Evolutionary conservation across 2,113 vertebrate species (phyloP), one percentile per base, ranked within the genome.

Genomic region (Mionectes macconnelli): DNA sequence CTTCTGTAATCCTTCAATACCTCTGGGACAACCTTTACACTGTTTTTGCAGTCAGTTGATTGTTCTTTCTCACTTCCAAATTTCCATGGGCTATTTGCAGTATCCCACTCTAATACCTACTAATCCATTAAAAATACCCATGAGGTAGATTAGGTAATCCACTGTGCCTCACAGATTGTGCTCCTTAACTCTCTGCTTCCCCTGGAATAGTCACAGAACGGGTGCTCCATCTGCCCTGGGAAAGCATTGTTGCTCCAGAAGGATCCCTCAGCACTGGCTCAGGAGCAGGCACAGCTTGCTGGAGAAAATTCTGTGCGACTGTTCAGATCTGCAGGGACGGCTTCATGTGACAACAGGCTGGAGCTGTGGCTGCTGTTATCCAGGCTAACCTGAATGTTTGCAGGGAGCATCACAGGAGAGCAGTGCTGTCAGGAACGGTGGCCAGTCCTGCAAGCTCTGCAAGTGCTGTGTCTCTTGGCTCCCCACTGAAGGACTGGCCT

Each of bases 71-170:
- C 77, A 56, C 84, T 92, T 93, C 63, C 84, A 93, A 92, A 94
- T 95, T 97, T 96, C 91, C 89, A 87, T 80, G 94, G 96, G 95
- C 94, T 93, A 70, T 93, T 93, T 87, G 86, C 91, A 76, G 67
- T 85, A 95, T 94, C 81, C 89, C 78, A 77, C 53, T 87, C 84
- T 96, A 95, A 96, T 95, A 89, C 83, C 83, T 78, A 72, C 93
- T 95, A 95, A 96, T 96, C 90, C 77, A 89, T 95, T 96, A 92
- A 94, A 96, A 95, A 92, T 69, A 49, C 95, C 93, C 84, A 62
- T 52, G 94, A 91, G 94, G 22, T 77, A 90, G 83, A 89, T 96
- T 83, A 79, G 67, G 81, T 83, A 93, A 94, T 94, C 70, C 91
- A 83, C 75, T 87, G 84, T 77, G 87, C 84, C 86, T 94, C 91